phyloP scores from a whole-genome alignment of 1,140 invertebrate genomes.

The Ptiloglossa arizonensis region DNA sequence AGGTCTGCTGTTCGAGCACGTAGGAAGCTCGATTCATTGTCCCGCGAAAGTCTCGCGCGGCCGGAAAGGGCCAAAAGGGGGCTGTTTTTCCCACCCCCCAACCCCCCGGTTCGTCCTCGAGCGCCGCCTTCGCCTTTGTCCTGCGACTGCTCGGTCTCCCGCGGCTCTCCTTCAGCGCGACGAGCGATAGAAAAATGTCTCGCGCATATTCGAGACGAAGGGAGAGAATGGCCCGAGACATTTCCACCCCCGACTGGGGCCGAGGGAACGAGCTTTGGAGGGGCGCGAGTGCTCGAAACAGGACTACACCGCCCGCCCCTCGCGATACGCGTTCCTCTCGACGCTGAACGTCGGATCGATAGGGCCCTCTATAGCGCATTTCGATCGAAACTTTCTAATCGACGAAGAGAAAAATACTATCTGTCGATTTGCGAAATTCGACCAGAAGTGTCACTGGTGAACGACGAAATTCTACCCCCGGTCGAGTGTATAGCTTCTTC shows the following conservation, averaged over 20 bases:
- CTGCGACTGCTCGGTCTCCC: slow-evolving; percentile 15
- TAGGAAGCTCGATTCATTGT: slow-evolving; percentile 56
- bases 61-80: slow-evolving; percentile 19
- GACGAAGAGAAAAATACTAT: too few species aligned
- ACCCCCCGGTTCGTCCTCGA: slow-evolving; percentile 3
- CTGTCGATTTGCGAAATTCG: too few species aligned
- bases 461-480: too few species aligned
- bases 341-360: slow-evolving; percentile 36
- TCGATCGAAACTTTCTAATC: too few species aligned
- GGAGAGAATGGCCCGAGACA: slow-evolving; percentile 26
- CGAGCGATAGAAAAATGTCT: slow-evolving; percentile 53
- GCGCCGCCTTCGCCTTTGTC: slow-evolving; percentile 50
- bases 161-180: slow-evolving; percentile 35
- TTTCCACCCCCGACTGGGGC: slow-evolving; percentile 8
- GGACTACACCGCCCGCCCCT: too few species aligned
- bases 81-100: slow-evolving; percentile 9
- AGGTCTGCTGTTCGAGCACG: slow-evolving; percentile 22
- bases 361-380: not conserved
- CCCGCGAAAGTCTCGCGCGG: slow-evolving; percentile 43
- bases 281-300: slow-evolving; percentile 7
- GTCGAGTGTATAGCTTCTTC: too few species aligned
- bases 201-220: slow-evolving; percentile 43
- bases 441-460: too few species aligned
- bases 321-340: not conserved
- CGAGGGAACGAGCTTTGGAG: not conserved